These are phyloP conservation scores for Exaiptasia diaphana DNA, from an alignment of 64 coral and sea anemone species.

Conservation along the genomic window DNA sequence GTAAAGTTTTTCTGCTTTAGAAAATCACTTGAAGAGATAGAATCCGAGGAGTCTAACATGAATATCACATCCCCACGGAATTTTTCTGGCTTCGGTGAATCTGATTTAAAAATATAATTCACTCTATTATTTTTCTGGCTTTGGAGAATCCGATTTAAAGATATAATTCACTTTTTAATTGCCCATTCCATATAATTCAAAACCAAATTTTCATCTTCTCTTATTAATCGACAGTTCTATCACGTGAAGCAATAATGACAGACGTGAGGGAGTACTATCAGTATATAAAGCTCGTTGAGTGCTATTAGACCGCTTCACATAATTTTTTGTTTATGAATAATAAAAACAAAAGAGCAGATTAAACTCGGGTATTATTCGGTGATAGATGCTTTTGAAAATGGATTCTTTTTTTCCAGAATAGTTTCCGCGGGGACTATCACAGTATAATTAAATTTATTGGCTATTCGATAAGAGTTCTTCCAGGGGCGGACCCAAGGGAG, in stretches of 20 bases:
- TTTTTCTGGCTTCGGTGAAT: constrained; percentile 18
- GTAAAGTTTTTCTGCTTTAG: constrained; percentile 60
- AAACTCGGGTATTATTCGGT: too few relatives aligned
- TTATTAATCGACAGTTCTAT: background rate
- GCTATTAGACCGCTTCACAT: too few relatives aligned
- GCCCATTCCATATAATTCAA: background rate
- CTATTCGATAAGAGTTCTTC: too few relatives aligned
- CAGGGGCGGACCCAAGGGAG: too few relatives aligned
- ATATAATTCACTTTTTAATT: background rate
- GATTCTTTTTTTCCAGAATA: too few relatives aligned
- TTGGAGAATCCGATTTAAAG: too few relatives aligned
- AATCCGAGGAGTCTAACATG: constrained; percentile 63
- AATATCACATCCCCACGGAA: constrained; percentile 64
- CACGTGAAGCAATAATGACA: background rate
- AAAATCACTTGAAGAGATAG: constrained; percentile 22
- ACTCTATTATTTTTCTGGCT: background rate
- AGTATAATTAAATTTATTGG: too few relatives aligned
- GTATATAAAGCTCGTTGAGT: background rate
- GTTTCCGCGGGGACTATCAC: too few relatives aligned
- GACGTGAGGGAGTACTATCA: background rate
- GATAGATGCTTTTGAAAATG: too few relatives aligned
- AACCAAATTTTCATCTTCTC: background rate
- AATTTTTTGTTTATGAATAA: too few relatives aligned
- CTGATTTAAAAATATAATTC: background rate
- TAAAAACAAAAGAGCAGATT: too few relatives aligned